A percentile compares a stretch with the other conserved stretches of the same genome.
These are phyloP conservation scores for Romanogobio albipinnatus DNA, from an alignment of 2,113 vertebrate genomes.

Conservation along the genomic window DNA sequence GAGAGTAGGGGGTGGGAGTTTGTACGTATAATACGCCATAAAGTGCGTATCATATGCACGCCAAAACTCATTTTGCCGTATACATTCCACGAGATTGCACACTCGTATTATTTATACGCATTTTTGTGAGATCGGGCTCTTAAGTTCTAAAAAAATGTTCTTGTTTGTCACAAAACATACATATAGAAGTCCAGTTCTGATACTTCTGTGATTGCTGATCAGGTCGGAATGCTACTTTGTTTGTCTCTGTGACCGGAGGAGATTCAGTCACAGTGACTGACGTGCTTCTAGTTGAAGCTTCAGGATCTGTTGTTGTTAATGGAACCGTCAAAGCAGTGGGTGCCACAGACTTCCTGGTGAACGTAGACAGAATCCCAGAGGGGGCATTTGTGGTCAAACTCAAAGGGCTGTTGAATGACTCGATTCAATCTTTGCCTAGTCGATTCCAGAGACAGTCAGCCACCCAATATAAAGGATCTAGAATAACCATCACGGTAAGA, in stretches of 20 bases:
- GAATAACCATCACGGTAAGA: not conserved
- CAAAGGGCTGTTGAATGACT: constrained; percentile 44
- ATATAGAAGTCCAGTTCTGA: no score
- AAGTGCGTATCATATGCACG: no score
- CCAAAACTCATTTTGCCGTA: no score
- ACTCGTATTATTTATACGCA: no score
- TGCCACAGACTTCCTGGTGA: constrained; percentile 51
- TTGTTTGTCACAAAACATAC: not conserved
- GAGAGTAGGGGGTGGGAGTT: no score
- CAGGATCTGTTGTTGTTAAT: constrained; percentile 46
- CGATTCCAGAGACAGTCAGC: constrained; percentile 65
- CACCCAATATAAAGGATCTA: not conserved
- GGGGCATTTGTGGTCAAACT: constrained; percentile 61
- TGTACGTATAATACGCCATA: no score
- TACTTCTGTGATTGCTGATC: not conserved
- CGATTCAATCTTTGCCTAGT: not conserved
- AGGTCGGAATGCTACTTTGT: constrained; percentile 52
- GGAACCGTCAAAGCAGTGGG: constrained; percentile 54
- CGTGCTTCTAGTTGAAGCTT: constrained; percentile 59
- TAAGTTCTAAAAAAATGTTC: no score
- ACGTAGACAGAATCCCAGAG: constrained; percentile 54
- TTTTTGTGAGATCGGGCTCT: no score
- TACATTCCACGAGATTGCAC: no score
- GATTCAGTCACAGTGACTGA: constrained; percentile 55
- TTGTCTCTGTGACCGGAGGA: constrained; percentile 64